These are phyloP conservation scores for Nasonovia ribisnigri DNA, from an alignment of 2,888 invertebrate genomes.

Conservation along the genomic window DNA sequence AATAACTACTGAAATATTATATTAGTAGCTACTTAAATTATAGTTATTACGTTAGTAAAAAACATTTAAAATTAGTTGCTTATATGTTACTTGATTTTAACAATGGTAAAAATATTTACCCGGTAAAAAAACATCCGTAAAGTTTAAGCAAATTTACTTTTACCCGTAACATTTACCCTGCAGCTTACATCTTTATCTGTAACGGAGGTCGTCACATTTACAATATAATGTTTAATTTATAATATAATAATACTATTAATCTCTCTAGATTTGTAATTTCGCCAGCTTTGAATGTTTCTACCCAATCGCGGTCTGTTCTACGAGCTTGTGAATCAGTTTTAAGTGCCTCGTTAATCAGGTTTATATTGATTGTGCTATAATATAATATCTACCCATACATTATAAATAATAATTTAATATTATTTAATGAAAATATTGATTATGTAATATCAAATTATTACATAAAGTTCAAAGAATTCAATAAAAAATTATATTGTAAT, in stretches of 20 bases:
- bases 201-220: not conserved
- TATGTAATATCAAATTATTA: not conserved
- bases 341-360: not conserved
- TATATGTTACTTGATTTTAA: too few relatives aligned
- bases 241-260: not conserved
- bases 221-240: not conserved
- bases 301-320: not conserved
- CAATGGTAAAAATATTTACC: too few relatives aligned
- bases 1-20: too few relatives aligned
- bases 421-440: not conserved
- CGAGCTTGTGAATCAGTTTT: not conserved
- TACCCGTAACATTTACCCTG: too few relatives aligned
- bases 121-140: too few relatives aligned
- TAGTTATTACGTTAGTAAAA: too few relatives aligned
- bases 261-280: not conserved
- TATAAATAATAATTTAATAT: not conserved
- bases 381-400: not conserved
- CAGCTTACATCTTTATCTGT: too few relatives aligned
- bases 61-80: too few relatives aligned
- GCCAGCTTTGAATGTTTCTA: not conserved
- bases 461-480: not conserved
- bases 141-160: too few relatives aligned
- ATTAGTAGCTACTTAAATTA: too few relatives aligned
- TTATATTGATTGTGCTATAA: not conserved
- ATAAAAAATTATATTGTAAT: not conserved